Conservation (phyloP, 2,113 vertebrate species). For the Cyphomyrus discorhynchus region DNA sequence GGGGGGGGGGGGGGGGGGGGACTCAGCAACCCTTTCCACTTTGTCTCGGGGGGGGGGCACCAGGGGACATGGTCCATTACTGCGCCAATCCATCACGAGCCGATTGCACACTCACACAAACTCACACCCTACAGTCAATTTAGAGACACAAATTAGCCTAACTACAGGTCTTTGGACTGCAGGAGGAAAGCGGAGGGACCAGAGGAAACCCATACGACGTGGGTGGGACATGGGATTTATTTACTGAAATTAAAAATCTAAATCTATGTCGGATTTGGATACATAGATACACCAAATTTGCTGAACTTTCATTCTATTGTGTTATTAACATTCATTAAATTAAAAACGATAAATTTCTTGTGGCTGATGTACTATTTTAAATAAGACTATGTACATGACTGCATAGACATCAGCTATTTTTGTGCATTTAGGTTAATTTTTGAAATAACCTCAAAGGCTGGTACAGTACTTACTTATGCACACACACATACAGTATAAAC, state of each 20-base stretch:
- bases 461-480: neutral
- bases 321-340: neutral
- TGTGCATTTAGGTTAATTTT: neutral
- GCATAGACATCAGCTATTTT: neutral
- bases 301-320: neutral
- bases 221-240: neutral
- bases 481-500: neutral
- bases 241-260: neutral
- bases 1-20: neutral
- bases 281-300: neutral
- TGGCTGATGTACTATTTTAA: neutral
- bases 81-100: neutral
- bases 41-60: neutral
- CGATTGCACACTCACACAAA: neutral
- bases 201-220: neutral
- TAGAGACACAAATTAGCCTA: neutral
- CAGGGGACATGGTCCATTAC: neutral
- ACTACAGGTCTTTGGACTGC: neutral
- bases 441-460: neutral
- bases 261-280: neutral
- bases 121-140: neutral
- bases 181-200: neutral
- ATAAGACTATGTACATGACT: neutral
- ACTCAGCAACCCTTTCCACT: neutral
- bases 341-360: neutral